Conservation (phyloP, 2,888 invertebrate species). For the Epistrophe grossulariae region DNA sequence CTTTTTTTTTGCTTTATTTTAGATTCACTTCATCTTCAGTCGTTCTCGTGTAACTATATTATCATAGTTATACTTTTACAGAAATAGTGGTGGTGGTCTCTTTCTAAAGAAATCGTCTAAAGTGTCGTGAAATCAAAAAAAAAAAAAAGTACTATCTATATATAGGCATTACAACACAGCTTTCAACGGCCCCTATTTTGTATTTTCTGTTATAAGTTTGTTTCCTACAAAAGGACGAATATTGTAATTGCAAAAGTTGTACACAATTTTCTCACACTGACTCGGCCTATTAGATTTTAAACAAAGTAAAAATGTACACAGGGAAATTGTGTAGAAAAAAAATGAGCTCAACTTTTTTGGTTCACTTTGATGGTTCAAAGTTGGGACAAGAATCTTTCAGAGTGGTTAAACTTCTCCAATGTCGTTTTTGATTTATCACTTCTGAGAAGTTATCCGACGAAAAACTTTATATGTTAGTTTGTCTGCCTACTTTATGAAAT, state of each 20-base stretch:
- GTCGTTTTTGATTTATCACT: no score
- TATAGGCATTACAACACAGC: slow-evolving; percentile 17
- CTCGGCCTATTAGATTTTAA: not conserved
- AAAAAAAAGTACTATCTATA: slow-evolving; percentile 38
- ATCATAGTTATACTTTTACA: not conserved
- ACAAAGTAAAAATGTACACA: not conserved
- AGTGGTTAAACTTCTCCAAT: no score
- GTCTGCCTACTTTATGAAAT: no score
- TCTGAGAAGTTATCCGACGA: no score
- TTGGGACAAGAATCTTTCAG: no score
- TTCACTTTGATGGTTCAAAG: no score
- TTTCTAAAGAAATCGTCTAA: slow-evolving; percentile 50
- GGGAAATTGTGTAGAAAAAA: no score
- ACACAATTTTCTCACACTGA: not conserved
- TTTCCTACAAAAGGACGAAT: slow-evolving; percentile 5
- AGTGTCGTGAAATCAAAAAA: slow-evolving; percentile 65
- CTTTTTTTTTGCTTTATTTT: slow-evolving; percentile 19
- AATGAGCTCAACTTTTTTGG: no score
- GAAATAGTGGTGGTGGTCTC: slow-evolving; percentile 34
- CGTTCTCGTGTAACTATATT: not conserved
- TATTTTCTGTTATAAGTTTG: not conserved
- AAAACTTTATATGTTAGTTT: no score
- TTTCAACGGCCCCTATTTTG: not conserved
- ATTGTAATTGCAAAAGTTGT: slow-evolving; percentile 12
- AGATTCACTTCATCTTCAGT: not conserved